Conservation (phyloP, 1,140 invertebrate genomes). For the Mercenaria mercenaria region DNA sequence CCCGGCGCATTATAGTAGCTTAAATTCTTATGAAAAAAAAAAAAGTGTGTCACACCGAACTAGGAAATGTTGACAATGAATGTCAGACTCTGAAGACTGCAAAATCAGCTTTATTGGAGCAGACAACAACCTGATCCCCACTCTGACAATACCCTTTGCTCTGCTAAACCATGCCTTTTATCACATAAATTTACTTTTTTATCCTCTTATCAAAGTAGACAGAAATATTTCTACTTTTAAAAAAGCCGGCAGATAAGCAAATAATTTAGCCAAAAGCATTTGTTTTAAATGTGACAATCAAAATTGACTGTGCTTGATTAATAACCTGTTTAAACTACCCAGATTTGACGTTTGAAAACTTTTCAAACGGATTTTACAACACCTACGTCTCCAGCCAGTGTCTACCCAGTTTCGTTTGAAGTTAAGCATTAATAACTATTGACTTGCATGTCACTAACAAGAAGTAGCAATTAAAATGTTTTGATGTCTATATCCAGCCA, state of each 20-base stretch:
- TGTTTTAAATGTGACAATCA: background rate
- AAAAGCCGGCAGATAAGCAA: background rate
- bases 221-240: background rate
- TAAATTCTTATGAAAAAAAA: no score
- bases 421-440: slow-evolving; percentile 5
- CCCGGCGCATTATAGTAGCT: no score
- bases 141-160: no score
- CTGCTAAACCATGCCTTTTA: no score
- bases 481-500: slow-evolving; percentile 15
- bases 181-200: no score
- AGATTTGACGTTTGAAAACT: no score
- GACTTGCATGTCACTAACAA: slow-evolving; percentile 2
- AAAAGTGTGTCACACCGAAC: no score
- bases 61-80: no score
- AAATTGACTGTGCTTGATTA: background rate
- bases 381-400: background rate
- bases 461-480: slow-evolving; percentile 16
- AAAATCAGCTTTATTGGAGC: no score
- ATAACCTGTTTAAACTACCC: background rate
- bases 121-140: no score
- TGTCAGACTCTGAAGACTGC: no score
- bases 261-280: no score
- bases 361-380: slow-evolving; percentile 14
- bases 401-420: slow-evolving; percentile 25
- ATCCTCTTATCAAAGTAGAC: background rate